A percentile compares a stretch with the other conserved stretches of the same genome.
These are phyloP conservation scores for Laterallus jamaicensis DNA, from an alignment of 2,113 vertebrate genomes.

Conservation along the genomic window DNA sequence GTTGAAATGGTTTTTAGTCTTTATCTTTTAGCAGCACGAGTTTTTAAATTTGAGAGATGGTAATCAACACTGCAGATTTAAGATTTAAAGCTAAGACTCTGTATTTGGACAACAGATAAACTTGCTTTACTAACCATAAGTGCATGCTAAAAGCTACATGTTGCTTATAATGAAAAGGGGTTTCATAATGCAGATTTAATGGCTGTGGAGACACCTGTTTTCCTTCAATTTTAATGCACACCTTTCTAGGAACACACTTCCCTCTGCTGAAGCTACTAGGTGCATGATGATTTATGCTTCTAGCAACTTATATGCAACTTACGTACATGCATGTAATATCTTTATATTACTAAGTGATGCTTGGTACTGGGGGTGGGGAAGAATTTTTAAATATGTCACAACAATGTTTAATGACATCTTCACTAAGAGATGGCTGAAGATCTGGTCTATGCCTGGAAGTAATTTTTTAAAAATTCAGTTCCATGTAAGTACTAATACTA, in stretches of 20 bases:
- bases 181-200: neutral
- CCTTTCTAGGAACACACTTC: constrained; percentile 32
- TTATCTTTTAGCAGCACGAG: neutral
- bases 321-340: neutral
- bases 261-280: constrained; percentile 16
- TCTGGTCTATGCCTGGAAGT: neutral
- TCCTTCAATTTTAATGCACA: neutral
- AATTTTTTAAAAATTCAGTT: neutral
- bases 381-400: neutral
- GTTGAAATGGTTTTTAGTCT: neutral
- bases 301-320: neutral
- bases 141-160: constrained; percentile 67
- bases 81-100: constrained; percentile 25
- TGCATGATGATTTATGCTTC: constrained; percentile 21
- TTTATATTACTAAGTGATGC: neutral
- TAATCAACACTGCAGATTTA: constrained; percentile 1
- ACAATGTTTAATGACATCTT: neutral
- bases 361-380: neutral
- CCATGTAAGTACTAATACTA: neutral
- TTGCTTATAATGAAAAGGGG: neutral
- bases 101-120: neutral
- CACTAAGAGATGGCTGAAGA: neutral
- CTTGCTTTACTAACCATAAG: constrained; percentile 68
- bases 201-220: neutral
- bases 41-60: neutral